Evolutionary conservation across 2,113 vertebrate species (phyloP), one percentile per base, ranked within the genome.

Genomic region (Percopsis transmontana): DNA sequence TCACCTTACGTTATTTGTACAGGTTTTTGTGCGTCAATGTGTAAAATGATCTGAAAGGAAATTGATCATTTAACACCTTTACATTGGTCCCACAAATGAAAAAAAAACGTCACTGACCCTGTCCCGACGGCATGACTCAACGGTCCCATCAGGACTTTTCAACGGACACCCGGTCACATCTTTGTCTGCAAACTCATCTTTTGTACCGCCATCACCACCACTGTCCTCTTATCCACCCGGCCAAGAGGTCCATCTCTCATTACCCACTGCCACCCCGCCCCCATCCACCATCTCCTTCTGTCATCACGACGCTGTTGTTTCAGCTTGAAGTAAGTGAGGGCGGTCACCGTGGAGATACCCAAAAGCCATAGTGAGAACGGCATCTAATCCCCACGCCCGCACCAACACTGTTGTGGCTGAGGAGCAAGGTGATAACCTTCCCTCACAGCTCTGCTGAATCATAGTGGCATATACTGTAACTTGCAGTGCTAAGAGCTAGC

Each of bases 31-130:
- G 58, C 5, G 23, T 62, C n/a, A 33, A 11, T 40, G 18, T 33
- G 18, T 67, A 16, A n/a, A 40, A 44, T 3, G n/a, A 23, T 5
- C 23, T 65, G 2, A 39, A 50, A 72, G 68, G 57, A 83, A 75
- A 59, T 58, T 33, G 59, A 48, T 87, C 47, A 41, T 61, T 66
- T 76, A 57, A 73, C 83, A 82, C 70, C 69, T 58, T 75, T 74
- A 68, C 59, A 74, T 82, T 39, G 57, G 60, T 39, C 6, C 33
- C 10, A 40, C 18, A 11, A 14, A 4, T 8, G 8, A 27, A 0
- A 41, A 11, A 38, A 33, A 12, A 7, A 5, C 27, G 23, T 48
- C 56, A 62, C 65, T 52, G 11, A 5, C 33, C 54, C 15, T 9
- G 58, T 48, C 40, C 52, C 9, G 27, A 40, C 57, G 63, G 85